Conservation (phyloP, 2,113 vertebrate genomes). For the Benitochromis conjunctus region DNA sequence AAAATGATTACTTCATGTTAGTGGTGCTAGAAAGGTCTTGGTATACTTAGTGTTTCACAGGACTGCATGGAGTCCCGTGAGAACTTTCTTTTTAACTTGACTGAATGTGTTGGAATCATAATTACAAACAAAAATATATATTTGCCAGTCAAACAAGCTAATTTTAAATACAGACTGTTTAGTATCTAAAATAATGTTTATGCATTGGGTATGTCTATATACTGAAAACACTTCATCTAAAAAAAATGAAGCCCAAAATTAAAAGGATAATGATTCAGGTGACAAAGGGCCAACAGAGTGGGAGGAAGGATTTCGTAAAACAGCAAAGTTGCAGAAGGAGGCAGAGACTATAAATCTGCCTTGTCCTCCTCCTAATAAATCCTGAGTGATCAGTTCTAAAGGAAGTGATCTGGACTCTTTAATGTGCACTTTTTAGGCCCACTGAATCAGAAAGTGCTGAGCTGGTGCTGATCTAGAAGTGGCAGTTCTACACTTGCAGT, state of each 20-base stretch:
- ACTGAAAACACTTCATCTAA: neutral
- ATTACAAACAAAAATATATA: neutral
- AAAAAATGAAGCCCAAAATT: neutral
- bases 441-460: constrained; percentile 56
- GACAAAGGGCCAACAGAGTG: neutral
- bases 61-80: neutral
- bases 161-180: neutral
- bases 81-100: neutral
- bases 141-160: neutral
- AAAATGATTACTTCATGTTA: neutral
- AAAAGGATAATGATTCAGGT: neutral
- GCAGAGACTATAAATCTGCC: neutral
- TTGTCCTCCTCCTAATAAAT: constrained; percentile 17
- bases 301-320: neutral
- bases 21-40: neutral
- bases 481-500: neutral
- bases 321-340: neutral
- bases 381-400: constrained; percentile 24
- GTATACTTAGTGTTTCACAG: neutral
- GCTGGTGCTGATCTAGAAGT: constrained; percentile 48
- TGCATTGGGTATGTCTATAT: neutral
- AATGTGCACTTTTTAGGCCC: neutral
- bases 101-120: neutral
- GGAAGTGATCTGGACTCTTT: constrained; percentile 23
- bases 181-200: neutral